Base-by-base conservation (phyloP, 2,113 vertebrate genomes). In the Atrichornis clamosus region DNA sequence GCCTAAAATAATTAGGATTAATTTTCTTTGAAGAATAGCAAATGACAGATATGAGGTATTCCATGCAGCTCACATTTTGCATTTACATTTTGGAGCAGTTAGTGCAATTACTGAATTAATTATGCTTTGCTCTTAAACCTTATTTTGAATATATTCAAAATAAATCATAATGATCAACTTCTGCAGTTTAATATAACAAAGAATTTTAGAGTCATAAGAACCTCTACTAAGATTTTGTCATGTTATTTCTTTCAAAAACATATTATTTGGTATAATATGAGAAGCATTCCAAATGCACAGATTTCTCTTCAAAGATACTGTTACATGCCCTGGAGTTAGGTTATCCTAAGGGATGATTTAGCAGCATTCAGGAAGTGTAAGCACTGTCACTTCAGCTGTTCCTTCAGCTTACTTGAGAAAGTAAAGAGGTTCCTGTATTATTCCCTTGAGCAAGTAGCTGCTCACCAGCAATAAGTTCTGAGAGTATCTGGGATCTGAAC, bases 391-490 rank as follows among this genome's bases (percentile, higher is more conserved):
- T 82, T 67, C 33, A 82, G 11, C 11, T n/a, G 13, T 67, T 72
- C 15, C 37, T 55, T 76, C 33, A 79, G 24, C 10, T 72, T 41
- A 42, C 32, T 23, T 21, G 22, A 70, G 53, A 35, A 64, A 46
- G 18, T 39, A 42, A n/a, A 63, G 50, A 50, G 13, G 6, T 50
- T 85, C 15, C 7, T 58, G 4, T 37, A 3, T 15, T 42, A 79
- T 33, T 83, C 33, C 39, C n/a, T 75, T 0, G 0, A 70, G 52
- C 0, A 0, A 52, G n/a, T 56, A 41, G 23, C 32, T 44, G 15
- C 26, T 55, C 22, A n/a, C 26, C 32, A 53, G 19, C 33, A 86
- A 6, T 49, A 44, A 62, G 3, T 62, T 78, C 50, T 87, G 60
- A 32, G 9, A 33, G 13, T 3, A 30, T 15, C 9, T 55, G 32